phyloP scores from a whole-genome alignment of 2,113 vertebrate species.

The Chascanopsetta lugubris region DNA sequence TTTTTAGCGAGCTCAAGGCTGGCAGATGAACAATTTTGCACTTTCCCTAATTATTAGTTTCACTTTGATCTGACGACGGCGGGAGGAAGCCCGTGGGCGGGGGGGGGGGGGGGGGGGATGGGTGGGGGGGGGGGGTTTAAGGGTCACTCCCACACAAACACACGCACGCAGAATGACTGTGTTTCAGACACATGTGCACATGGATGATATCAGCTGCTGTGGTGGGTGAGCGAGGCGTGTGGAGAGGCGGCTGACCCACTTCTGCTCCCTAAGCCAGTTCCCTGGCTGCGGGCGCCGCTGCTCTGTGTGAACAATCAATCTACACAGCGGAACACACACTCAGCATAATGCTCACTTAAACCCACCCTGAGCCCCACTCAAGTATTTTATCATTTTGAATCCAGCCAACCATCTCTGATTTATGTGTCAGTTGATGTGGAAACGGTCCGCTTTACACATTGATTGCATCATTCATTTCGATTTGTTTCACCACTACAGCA shows the following conservation, averaged over 20 bases:
- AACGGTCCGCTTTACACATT: too few species aligned
- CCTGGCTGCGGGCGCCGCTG: slow-evolving; percentile 23
- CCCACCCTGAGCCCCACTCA: background rate
- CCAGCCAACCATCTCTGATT: background rate
- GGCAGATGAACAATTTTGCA: slow-evolving; percentile 37
- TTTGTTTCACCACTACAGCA: too few species aligned
- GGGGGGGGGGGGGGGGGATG: slow-evolving; percentile 8
- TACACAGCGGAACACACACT: slow-evolving; percentile 26
- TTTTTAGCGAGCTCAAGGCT: slow-evolving; percentile 10
- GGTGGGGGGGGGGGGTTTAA: slow-evolving; percentile 24
- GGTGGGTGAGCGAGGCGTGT: slow-evolving; percentile 36
- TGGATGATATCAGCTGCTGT: slow-evolving; percentile 40
- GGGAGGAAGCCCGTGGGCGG: slow-evolving; percentile 43
- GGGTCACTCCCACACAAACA: slow-evolving; percentile 12
- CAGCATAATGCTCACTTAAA: background rate
- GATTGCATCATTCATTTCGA: too few species aligned
- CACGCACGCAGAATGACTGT: slow-evolving; percentile 17
- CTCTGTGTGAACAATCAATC: slow-evolving; percentile 61
- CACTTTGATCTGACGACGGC: slow-evolving; percentile 59
- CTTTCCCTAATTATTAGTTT: slow-evolving; percentile 58
- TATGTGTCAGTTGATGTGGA: background rate
- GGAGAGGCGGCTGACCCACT: slow-evolving; percentile 67
- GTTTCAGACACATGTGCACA: slow-evolving; percentile 33
- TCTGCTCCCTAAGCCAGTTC: slow-evolving; percentile 54
- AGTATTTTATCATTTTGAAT: background rate